Conservation (phyloP, 2,113 vertebrate genomes). For the Seriola aureovittata region DNA sequence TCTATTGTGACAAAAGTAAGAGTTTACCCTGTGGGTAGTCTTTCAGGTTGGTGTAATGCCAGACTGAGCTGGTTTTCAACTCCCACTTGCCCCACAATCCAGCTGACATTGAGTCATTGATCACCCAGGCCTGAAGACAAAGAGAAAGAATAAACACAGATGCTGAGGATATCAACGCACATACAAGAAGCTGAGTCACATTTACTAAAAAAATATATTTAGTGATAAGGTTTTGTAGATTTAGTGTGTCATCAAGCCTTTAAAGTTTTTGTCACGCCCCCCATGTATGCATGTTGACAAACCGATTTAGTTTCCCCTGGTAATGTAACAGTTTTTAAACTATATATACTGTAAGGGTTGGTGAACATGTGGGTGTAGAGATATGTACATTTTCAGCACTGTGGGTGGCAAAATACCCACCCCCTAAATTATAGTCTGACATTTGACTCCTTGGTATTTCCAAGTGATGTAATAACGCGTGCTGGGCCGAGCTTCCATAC, state of each 20-base stretch:
- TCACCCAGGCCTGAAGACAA: conserved; percentile 84
- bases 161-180: neutral
- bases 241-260: neutral
- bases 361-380: too few species aligned
- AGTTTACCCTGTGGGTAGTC: conserved; percentile 73
- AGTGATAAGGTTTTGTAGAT: neutral
- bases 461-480: neutral
- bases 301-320: neutral
- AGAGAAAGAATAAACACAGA: conserved; percentile 1
- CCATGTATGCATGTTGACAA: neutral
- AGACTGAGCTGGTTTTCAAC: conserved; percentile 44
- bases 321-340: too few species aligned
- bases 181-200: neutral
- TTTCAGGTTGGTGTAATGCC: conserved; percentile 81
- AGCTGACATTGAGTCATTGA: conserved; percentile 67
- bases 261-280: neutral
- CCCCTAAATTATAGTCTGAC: neutral
- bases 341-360: too few species aligned
- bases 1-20: neutral
- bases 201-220: neutral
- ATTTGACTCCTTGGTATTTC: conserved; percentile 1
- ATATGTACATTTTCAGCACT: neutral
- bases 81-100: conserved; percentile 85
- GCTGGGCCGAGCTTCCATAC: neutral
- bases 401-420: neutral